Evolutionary conservation across 1,140 invertebrate genomes (phyloP), one percentile per base, ranked within the genome.

Genomic region (Daktulosphaira vitifoliae): DNA sequence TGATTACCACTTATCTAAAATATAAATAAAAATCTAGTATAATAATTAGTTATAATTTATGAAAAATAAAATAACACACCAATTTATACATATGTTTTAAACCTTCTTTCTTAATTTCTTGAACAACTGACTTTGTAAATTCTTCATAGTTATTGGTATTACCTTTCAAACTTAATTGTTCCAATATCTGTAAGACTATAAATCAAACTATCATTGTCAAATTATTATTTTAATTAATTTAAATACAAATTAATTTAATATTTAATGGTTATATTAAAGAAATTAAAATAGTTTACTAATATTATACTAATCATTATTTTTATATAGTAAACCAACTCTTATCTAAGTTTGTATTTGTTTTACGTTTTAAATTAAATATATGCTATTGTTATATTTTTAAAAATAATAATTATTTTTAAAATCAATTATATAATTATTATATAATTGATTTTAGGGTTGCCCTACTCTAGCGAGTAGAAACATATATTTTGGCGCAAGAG

Each of bases 21-120:
- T 44, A 22, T 29, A 53, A 13, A 51, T 18, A 23, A 46, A 49
- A 68, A 50, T 20, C 29, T 6, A 33, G 29, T 5, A 6, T 33
- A 33, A 6, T 51, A 52, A 65, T 26, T 51, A 51, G 13, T 39
- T 18, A 52, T 33, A 23, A 20, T 18, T 9, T 16, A 25, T 22
- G 8, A n/a, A 11, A 46, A 66, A 65, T 65, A 20, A 44, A 26
- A 26, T 2, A 67, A 72, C 71, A 71, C 70, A 77, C 75, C 66
- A 76, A 69, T 70, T 72, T 72, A 50, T 68, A 62, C 68, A 74
- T 88, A 69, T 80, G 79, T 70, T 82, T 83, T 26, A 87, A 74
- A 20, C 85, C 84, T 70, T 87, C 83, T 69, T 83, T 84, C 70
- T 78, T 81, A 22, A 93, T 71, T 70, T 89, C 85, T 64, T 80